Evolutionary conservation across 2,113 vertebrate genomes (phyloP), one percentile per base, ranked within the genome.

Genomic region (Cepphus grylle): DNA sequence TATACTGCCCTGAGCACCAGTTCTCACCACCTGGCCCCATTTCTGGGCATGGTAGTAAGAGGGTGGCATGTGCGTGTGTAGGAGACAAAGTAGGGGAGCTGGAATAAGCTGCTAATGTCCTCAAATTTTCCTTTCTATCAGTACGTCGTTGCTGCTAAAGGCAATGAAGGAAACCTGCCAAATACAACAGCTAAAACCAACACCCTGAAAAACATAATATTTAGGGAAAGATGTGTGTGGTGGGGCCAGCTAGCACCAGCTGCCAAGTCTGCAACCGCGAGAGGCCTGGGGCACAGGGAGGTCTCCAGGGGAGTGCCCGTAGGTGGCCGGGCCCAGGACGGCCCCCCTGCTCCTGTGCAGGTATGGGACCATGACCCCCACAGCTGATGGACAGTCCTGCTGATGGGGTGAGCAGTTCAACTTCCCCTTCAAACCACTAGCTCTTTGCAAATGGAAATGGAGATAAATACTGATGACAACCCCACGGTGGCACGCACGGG

Each of bases 181-280:
- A 96, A 67, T 53, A 49, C 38, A 94, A 94, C 88, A 87, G 69
- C 82, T 93, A 92, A 96, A 97, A 76, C 61, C 52, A 96, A 84
- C 82, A 95, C 69, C 43, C 82, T 90, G 80, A 81, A 92, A 94
- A 92, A 15, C 93, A 90, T 73, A 94, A 81, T 91, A 90, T 90
- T 96, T 94, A 79, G 61, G n/a, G 34, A 86, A 81, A 93, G 61
- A 67, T 67, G 55, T 45, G 32, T 47, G 34, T 19, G 78, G 49
- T 34, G 20, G 58, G 55, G 49, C 45, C 9, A 9, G 66, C 42
- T 83, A 63, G 29, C 40, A 14, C 69, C 86, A 82, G 81, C 38
- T 94, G 84, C 91, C 89, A 95, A 86, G 29, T 73, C 71, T 95
- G 71, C 81, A 91, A 58, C 74, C 50, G 21, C 6, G 0, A 71